Evolutionary conservation across 64 coral and sea anemone species (phyloP), one percentile per base, ranked within the genome.

Genomic region (Exaiptasia diaphana): DNA sequence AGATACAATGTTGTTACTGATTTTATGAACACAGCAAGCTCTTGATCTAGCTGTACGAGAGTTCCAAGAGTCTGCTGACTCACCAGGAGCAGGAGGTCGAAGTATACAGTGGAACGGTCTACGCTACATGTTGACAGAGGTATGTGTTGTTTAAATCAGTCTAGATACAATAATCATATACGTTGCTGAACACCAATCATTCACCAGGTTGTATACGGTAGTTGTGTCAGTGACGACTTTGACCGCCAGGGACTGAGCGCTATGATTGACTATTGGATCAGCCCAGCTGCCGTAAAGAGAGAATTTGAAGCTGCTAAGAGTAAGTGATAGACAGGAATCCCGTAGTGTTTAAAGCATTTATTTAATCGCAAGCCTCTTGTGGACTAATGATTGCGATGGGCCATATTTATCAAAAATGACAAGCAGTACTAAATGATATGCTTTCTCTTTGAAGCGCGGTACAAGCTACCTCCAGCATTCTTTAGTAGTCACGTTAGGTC

Each of bases 251-350:
- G 73, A 12, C 68, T 99, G 34, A 93, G 90, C 71, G 80, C 95
- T 30, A 92, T 99, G 53, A 78, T 99, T 10, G 95, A 99, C 59
- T 99, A 99, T 59, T 99, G 95, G 95, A 93, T 99, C 23, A 99
- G 95, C 56, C 95, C 95, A 9, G 95, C 95, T 1, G 95, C 95
- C 41, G 90, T 99, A 55, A 99, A 99, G 76, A 79, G 71, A 54
- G 95, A 99, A 59, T 99, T 99, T 61, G 95, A 99, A 67, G 95
- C 95, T 17, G 60, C 95, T 4, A 93, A 84, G 53, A 91, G 95
- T 99, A 83, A 74, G 83, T n/a, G 25, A 42, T 37, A 41, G 1
- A n/a, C n/a, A n/a, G n/a, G n/a, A n/a, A n/a, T n/a, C n/a, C n/a
- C n/a, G n/a, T n/a, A n/a, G n/a, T n/a, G n/a, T n/a, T n/a, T n/a